phyloP scores from a whole-genome alignment of 1,140 invertebrate genomes.

The Paraescarpia echinospica region DNA sequence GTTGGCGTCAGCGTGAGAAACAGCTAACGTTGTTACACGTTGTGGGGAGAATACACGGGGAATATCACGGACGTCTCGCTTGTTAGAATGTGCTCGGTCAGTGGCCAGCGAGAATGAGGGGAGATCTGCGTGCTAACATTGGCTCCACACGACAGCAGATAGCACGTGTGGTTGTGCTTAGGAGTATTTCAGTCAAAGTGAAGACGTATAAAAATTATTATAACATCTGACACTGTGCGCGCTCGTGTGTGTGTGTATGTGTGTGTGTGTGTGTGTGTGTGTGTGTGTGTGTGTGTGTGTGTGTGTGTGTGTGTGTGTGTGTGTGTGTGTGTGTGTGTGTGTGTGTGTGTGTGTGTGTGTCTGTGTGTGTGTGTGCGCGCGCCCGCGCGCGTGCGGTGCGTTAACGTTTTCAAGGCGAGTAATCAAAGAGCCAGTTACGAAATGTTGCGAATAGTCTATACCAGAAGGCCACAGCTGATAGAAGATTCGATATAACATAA shows the following conservation, averaged over 20 bases:
- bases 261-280: background rate
- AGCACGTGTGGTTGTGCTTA: background rate
- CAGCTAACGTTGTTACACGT: background rate
- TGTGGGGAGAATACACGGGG: background rate
- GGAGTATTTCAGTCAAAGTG: no score
- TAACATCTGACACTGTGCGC: background rate
- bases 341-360: slow-evolving; percentile 24
- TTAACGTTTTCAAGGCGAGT: no score
- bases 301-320: slow-evolving; percentile 28
- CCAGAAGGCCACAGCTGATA: no score
- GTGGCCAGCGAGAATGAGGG: background rate
- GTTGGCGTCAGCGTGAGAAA: background rate
- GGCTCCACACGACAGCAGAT: background rate
- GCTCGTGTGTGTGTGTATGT: background rate
- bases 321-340: slow-evolving; percentile 22
- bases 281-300: slow-evolving; percentile 24
- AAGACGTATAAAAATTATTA: background rate
- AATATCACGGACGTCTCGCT: background rate
- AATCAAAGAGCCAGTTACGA: no score
- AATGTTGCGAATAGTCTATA: no score
- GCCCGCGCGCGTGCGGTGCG: background rate
- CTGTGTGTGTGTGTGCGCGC: slow-evolving; percentile 18
- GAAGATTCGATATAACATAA: background rate
- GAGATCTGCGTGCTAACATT: background rate
- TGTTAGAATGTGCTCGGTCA: background rate